Conservation (phyloP, 2,888 invertebrate species). For the Catonia carolina region DNA sequence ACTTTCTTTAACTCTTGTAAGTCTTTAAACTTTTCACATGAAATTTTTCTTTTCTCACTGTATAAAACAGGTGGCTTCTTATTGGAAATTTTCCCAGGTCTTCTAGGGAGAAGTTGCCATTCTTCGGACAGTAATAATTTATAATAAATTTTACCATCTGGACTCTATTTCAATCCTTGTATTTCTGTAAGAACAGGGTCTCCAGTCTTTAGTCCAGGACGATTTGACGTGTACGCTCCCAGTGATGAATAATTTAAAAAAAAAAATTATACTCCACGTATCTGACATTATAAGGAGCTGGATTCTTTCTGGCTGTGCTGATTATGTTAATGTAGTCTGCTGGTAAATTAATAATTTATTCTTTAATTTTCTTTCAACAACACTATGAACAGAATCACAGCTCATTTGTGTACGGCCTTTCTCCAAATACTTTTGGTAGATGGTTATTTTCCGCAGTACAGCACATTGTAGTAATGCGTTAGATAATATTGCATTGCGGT, state of each 20-base stretch:
- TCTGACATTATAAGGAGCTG: no score
- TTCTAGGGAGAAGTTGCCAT: conserved; percentile 11
- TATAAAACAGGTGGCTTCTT: conserved; percentile 3
- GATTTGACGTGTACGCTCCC: no score
- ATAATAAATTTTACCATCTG: conserved; percentile 15
- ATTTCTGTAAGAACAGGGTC: conserved; percentile 21
- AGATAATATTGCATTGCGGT: conserved; percentile 34
- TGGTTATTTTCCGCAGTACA: conserved; percentile 26
- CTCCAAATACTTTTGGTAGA: conserved; percentile 37
- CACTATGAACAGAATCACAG: conserved; percentile 35
- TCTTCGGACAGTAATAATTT: conserved; percentile 21
- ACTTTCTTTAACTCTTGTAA: conserved; percentile 16
- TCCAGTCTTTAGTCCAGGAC: no score
- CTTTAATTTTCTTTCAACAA: conserved; percentile 29
- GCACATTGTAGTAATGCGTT: conserved; percentile 35
- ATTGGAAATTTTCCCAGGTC: conserved; percentile 8
- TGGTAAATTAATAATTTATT: conserved; percentile 17
- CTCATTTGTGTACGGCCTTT: conserved; percentile 38
- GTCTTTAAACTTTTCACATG: conserved; percentile 16
- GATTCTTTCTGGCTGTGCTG: conserved; percentile 12
- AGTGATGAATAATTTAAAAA: no score
- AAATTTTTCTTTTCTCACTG: conserved; percentile 12
- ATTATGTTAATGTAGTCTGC: conserved; percentile 15
- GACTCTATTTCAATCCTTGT: conserved; percentile 13
- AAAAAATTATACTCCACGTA: no score